These are phyloP conservation scores for Perithous albicinctus DNA, from an alignment of 2,888 invertebrate genomes.

Conservation along the genomic window DNA sequence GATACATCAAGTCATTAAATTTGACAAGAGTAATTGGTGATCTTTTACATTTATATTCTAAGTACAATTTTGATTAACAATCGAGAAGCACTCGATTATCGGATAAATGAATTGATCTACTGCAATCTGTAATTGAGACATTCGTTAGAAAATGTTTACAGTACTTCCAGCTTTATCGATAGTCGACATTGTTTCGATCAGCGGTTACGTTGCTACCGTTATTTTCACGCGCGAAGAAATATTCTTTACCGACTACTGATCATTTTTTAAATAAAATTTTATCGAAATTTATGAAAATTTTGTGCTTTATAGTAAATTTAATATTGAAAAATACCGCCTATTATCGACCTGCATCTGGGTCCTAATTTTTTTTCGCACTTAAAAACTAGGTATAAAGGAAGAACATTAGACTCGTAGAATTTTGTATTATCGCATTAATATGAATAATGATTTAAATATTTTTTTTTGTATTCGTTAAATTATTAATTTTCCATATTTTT, in stretches of 20 bases:
- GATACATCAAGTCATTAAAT: conserved; percentile 7
- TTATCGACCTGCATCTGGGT: no score
- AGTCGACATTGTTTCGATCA: conserved; percentile 14
- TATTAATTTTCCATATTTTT: no score
- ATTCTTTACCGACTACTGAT: conserved; percentile 39
- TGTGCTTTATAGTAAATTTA: background rate
- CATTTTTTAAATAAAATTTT: background rate
- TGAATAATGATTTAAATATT: no score
- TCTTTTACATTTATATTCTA: background rate
- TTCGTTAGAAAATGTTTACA: background rate
- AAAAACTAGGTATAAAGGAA: no score
- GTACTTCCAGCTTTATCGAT: conserved; percentile 33
- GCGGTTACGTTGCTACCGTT: conserved; percentile 19
- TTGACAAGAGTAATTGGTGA: background rate
- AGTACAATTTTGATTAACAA: background rate
- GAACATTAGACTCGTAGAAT: no score
- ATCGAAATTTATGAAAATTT: background rate
- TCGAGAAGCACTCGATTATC: background rate
- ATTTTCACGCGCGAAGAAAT: conserved; percentile 9
- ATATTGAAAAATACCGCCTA: no score
- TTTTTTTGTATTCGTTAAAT: no score
- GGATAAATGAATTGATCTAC: background rate
- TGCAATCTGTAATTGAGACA: background rate
- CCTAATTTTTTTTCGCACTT: no score
- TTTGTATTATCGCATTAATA: no score